Evolutionary conservation across 2,888 invertebrate genomes (phyloP).

Genomic region (Hedychridium roseum): DNA sequence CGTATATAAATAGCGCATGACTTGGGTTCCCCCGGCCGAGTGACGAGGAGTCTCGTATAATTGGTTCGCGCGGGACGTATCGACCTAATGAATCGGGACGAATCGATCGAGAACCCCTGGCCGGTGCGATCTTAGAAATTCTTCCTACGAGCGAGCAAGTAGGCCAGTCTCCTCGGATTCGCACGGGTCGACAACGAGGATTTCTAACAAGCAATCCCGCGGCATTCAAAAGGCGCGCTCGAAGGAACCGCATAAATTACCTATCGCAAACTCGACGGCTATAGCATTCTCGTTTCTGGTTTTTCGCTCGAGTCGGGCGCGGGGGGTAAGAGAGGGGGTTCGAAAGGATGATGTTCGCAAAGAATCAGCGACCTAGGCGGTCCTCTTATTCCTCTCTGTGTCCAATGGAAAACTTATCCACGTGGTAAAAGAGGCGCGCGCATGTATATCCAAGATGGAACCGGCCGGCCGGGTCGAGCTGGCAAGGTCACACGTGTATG

Average conservation of each 20-base stretch:
- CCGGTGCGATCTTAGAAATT: constrained; percentile 49
- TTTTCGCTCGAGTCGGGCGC: neutral
- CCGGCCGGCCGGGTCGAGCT: constrained; percentile 37
- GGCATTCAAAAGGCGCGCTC: too few relatives aligned
- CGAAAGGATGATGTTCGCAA: neutral
- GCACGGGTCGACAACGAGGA: constrained; percentile 13
- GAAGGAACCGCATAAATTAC: too few relatives aligned
- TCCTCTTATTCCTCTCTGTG: too few relatives aligned
- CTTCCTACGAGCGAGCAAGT: constrained; percentile 55
- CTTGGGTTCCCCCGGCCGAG: too few relatives aligned
- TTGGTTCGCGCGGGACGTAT: too few relatives aligned
- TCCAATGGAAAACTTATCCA: constrained; percentile 46
- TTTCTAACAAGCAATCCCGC: constrained; percentile 1
- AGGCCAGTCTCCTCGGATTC: constrained; percentile 20
- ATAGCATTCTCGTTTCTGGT: constrained; percentile 12
- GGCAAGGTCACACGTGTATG: constrained; percentile 51
- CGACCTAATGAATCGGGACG: too few relatives aligned
- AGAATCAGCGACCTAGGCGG: neutral
- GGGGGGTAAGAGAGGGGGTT: neutral
- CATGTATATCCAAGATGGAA: constrained; percentile 57
- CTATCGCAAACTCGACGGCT: too few relatives aligned
- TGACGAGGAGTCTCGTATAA: too few relatives aligned
- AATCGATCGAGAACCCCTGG: constrained; percentile 44
- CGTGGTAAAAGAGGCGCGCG: constrained; percentile 47
- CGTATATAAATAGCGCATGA: too few relatives aligned